Percentiles rank a stretch among this genome's conserved stretches.
Conservation (phyloP, 2,797 vertebrate species). For the Melanotaenia boesemani region DNA sequence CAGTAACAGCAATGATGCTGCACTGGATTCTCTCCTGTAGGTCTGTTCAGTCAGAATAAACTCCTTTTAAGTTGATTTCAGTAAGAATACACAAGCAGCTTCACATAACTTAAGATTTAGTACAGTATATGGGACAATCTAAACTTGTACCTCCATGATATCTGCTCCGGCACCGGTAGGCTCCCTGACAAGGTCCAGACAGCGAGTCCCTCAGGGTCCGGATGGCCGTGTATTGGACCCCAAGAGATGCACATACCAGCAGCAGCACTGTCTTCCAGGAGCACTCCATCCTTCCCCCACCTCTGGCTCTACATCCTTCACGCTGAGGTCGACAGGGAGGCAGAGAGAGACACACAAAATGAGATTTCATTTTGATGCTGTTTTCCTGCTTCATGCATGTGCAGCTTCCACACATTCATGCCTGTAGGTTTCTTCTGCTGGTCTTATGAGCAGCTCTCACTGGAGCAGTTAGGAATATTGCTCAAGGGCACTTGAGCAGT, state of each 20-base stretch:
- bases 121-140: slow-evolving; percentile 21
- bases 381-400: slow-evolving; percentile 36
- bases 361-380: slow-evolving; percentile 53
- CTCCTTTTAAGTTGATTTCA: background rate
- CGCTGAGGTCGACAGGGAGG: slow-evolving; percentile 43
- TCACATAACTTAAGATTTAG: background rate
- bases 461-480: slow-evolving; percentile 21
- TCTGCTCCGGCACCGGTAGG: slow-evolving; percentile 76
- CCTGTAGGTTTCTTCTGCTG: slow-evolving; percentile 29
- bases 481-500: slow-evolving; percentile 28
- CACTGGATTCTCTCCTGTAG: slow-evolving; percentile 9
- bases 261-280: slow-evolving; percentile 88
- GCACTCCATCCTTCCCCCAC: slow-evolving; percentile 83
- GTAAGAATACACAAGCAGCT: background rate
- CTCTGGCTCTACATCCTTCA: slow-evolving; percentile 76
- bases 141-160: slow-evolving; percentile 75
- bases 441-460: slow-evolving; percentile 18
- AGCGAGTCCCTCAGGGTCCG: slow-evolving; percentile 83
- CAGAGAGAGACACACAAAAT: slow-evolving; percentile 46
- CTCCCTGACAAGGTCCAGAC: slow-evolving; percentile 78
- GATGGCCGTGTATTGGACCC: slow-evolving; percentile 87
- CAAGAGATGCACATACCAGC: slow-evolving; percentile 84
- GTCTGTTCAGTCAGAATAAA: background rate
- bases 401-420: slow-evolving; percentile 10
- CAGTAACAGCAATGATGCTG: slow-evolving; percentile 5